Evolutionary conservation across 2,113 vertebrate genomes (phyloP), one percentile per base, ranked within the genome.

Genomic region (Harpagus bidentatus): DNA sequence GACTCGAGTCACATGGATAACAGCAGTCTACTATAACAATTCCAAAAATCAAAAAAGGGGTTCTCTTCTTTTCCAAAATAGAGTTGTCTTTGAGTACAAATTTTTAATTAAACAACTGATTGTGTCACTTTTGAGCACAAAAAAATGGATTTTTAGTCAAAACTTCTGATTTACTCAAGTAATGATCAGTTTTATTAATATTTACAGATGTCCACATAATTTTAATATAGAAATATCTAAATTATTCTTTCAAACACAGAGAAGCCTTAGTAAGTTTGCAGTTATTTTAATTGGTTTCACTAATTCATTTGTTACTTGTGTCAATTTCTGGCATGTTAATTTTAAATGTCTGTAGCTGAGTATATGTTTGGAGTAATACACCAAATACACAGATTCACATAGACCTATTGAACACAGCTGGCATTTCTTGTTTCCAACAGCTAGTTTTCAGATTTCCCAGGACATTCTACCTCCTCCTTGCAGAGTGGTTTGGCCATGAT

Each of bases 391-490:
- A 87, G 73, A 77, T 76, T 88, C 53, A 40, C 32, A 22, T 3
- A 69, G 43, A 76, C 10, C 15, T 53, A 9, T 31, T 63, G 29
- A 88, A 84, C 59, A 42, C 67, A 83, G n/a, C 0, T 79, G 73
- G 22, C 6, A 21, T 43, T 94, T 88, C 69, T 91, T 55, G 55
- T 88, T 94, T 88, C 67, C 20, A 76, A 42, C 15, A 72, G 62
- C 40, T 77, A 53, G 42, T 65, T 93, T 95, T 89, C 83, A 56
- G 2, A 45, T 95, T 97, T 95, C 86, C 93, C 95, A 95, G 86
- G 89, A 89, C 31, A 48, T 94, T 91, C 55, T 93, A 87, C 55
- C 91, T 97, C 96, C 86, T 84, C 18, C 74, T 77, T 81, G 50
- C 78, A 78, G 78, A 80, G 92, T 55, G 90, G 93, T 94, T 97